phyloP scores from a whole-genome alignment of 2,113 vertebrate genomes.

The Hystrix cristata region DNA sequence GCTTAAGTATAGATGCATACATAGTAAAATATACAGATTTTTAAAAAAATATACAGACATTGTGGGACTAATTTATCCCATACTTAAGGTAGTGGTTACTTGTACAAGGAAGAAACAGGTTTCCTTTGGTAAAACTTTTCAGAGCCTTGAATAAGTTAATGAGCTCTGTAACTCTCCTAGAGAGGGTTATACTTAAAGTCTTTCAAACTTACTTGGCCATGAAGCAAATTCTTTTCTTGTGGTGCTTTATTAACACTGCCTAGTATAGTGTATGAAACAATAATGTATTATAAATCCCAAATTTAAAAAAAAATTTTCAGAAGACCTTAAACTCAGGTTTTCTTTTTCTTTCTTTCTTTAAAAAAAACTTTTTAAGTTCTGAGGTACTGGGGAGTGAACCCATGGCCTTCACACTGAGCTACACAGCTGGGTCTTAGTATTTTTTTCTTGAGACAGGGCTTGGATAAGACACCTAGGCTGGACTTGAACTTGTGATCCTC shows the following conservation, averaged over 20 bases:
- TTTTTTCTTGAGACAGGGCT: background rate
- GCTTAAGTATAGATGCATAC: background rate
- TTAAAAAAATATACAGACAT: background rate
- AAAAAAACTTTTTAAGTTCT: background rate
- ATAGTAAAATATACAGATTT: background rate
- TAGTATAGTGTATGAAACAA: conserved; percentile 14
- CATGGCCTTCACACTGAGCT: background rate
- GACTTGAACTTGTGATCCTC: background rate
- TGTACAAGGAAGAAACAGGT: background rate
- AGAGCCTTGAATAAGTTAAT: background rate
- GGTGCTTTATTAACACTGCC: background rate
- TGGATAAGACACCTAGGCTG: background rate
- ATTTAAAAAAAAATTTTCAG: background rate
- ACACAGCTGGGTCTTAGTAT: background rate
- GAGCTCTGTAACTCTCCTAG: background rate
- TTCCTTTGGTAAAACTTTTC: background rate
- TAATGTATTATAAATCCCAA: background rate
- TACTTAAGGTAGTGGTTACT: background rate
- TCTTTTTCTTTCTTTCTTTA: background rate
- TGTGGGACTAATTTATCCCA: background rate
- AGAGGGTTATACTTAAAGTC: background rate
- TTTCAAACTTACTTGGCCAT: conserved; percentile 13
- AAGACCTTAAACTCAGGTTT: background rate
- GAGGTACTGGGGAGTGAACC: background rate
- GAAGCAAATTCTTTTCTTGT: background rate